Conservation (phyloP, 2,888 invertebrate genomes). For the Pseudococcus longispinus region DNA sequence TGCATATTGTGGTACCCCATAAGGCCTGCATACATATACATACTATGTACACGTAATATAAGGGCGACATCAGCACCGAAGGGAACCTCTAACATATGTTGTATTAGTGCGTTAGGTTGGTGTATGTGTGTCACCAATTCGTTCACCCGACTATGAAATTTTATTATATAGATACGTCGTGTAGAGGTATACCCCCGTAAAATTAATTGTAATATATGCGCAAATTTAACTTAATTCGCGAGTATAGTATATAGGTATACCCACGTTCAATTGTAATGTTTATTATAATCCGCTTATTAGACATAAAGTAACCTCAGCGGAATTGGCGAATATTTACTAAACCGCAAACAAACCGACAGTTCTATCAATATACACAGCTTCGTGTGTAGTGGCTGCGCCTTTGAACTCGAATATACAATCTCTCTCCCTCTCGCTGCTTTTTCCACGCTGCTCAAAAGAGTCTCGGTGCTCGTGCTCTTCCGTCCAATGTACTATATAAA, state of each 20-base stretch:
- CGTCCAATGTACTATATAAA: background rate
- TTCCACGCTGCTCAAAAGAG: background rate
- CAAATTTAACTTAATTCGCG: conserved; percentile 37
- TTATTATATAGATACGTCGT: background rate
- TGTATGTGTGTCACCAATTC: background rate
- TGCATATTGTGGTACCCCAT: background rate
- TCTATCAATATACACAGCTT: conserved; percentile 36
- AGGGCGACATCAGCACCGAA: background rate
- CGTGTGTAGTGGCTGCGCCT: background rate
- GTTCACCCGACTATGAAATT: conserved; percentile 16
- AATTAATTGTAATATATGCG: conserved; percentile 40
- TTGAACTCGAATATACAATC: background rate
- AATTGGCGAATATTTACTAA: conserved; percentile 44
- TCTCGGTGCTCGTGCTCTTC: background rate
- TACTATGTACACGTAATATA: background rate
- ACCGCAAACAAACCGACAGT: conserved; percentile 39
- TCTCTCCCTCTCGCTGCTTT: background rate
- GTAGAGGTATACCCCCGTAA: conserved; percentile 11
- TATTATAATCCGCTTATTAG: conserved; percentile 46
- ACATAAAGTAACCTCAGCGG: conserved; percentile 41
- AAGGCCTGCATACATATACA: background rate
- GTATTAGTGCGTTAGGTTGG: background rate
- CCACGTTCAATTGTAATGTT: conserved; percentile 20
- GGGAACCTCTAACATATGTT: conserved; percentile 4
- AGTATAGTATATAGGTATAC: background rate